These are phyloP conservation scores for Isaurus tuberculatus DNA, from an alignment of 92 coral and sea anemone species.

Conservation along the genomic window DNA sequence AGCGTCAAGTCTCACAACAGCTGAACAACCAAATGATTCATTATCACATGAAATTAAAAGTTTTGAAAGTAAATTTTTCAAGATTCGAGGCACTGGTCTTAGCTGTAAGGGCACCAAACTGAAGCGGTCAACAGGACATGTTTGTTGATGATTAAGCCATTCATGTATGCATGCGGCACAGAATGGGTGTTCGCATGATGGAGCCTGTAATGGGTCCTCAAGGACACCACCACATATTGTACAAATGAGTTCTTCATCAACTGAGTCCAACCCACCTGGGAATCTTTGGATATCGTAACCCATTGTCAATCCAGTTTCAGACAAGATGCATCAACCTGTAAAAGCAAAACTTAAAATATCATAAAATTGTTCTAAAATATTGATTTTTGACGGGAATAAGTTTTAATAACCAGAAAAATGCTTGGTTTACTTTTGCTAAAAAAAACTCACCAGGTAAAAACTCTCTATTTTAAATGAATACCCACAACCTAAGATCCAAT, in stretches of 20 bases:
- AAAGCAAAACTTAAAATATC: neutral
- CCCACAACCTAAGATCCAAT: no score
- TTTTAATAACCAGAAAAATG: neutral
- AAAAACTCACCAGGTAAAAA: no score
- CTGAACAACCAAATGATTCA: conserved; percentile 83
- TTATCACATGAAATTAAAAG: conserved; percentile 84
- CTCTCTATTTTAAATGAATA: no score
- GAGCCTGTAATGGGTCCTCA: conserved; percentile 93
- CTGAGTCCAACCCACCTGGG: conserved; percentile 59
- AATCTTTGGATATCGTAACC: conserved; percentile 88
- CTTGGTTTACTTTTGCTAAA: neutral
- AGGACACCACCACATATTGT: conserved; percentile 85
- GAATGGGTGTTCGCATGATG: conserved; percentile 92
- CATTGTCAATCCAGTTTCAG: conserved; percentile 54
- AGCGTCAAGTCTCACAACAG: conserved; percentile 77
- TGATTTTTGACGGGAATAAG: neutral
- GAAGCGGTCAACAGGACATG: conserved; percentile 85
- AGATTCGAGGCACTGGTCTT: conserved; percentile 87
- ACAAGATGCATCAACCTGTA: conserved; percentile 10
- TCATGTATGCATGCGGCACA: conserved; percentile 95
- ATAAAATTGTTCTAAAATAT: neutral
- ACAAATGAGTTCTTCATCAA: conserved; percentile 92
- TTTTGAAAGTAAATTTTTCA: conserved; percentile 87
- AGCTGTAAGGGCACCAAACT: conserved; percentile 80
- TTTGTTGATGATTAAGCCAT: conserved; percentile 88